phyloP scores from a whole-genome alignment of 2,113 vertebrate genomes.

The Drymodes brunneopygia region DNA sequence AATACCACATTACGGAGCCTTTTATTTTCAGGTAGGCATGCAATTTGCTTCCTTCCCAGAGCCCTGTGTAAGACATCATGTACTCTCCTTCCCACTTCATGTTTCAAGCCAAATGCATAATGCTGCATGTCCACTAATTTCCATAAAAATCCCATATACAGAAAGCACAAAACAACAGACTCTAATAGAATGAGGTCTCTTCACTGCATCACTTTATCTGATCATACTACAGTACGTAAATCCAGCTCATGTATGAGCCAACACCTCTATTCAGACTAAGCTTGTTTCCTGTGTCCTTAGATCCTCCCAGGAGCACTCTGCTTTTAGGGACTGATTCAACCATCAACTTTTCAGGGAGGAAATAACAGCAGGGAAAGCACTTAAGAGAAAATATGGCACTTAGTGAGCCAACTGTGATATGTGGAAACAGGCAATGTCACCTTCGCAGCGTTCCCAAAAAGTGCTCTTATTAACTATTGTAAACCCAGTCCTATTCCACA shows the following conservation, averaged over 20 bases:
- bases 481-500: neutral
- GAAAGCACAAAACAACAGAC: neutral
- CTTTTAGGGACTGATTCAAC: neutral
- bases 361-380: neutral
- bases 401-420: neutral
- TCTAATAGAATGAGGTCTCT: neutral
- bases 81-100: neutral
- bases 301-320: neutral
- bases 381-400: neutral
- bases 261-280: neutral
- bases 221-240: accelerated
- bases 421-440: neutral
- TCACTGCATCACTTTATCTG: neutral
- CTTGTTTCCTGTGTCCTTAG: neutral
- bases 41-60: neutral
- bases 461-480: neutral
- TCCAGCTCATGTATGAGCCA: neutral
- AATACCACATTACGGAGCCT: neutral
- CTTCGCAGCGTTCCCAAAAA: neutral
- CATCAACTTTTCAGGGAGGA: neutral
- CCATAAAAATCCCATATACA: neutral
- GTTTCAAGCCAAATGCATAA: neutral
- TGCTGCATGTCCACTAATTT: neutral
- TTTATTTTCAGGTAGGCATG: neutral
- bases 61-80: neutral